Conservation (phyloP, 2,888 invertebrate genomes). For the Meta bourneti region DNA sequence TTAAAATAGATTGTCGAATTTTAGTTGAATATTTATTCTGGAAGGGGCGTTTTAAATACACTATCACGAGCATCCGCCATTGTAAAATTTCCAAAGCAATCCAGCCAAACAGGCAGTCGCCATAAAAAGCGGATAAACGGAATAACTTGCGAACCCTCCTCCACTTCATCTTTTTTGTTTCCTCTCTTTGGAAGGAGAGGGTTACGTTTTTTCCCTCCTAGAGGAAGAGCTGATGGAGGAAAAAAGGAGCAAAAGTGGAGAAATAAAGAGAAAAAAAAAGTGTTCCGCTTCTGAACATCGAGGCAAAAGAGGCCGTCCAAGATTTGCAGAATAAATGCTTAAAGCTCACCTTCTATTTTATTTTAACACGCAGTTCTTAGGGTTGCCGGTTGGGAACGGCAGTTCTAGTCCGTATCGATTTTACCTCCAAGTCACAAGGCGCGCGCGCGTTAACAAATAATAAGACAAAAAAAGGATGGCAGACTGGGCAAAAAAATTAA, state of each 20-base stretch:
- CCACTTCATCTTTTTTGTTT: conserved; percentile 17
- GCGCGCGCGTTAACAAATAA: conserved; percentile 30
- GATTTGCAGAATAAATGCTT: conserved; percentile 69
- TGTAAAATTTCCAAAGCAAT: too few relatives aligned
- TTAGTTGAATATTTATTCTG: too few relatives aligned
- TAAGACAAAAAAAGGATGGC: conserved; percentile 38
- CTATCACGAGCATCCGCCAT: too few relatives aligned
- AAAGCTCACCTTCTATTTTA: conserved; percentile 68
- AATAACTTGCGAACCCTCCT: neutral
- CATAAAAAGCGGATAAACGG: conserved; percentile 14
- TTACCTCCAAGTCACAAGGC: conserved; percentile 16
- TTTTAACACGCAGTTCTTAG: conserved; percentile 67
- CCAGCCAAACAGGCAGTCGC: too few relatives aligned
- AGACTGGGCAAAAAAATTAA: conserved; percentile 59
- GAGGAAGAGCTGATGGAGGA: neutral
- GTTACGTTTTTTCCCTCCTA: conserved; percentile 55
- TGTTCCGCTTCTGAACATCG: conserved; percentile 8
- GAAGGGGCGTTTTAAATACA: too few relatives aligned
- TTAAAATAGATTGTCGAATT: too few relatives aligned
- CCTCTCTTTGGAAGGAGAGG: conserved; percentile 67
- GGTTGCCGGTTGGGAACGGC: conserved; percentile 32
- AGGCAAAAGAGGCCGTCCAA: conserved; percentile 40
- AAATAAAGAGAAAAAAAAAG: neutral
- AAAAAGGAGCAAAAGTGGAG: conserved; percentile 2
- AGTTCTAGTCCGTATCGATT: conserved; percentile 61